Evolutionary conservation across 2,888 invertebrate genomes (phyloP), one percentile per base, ranked within the genome.

Genomic region (Agrochola macilenta): DNA sequence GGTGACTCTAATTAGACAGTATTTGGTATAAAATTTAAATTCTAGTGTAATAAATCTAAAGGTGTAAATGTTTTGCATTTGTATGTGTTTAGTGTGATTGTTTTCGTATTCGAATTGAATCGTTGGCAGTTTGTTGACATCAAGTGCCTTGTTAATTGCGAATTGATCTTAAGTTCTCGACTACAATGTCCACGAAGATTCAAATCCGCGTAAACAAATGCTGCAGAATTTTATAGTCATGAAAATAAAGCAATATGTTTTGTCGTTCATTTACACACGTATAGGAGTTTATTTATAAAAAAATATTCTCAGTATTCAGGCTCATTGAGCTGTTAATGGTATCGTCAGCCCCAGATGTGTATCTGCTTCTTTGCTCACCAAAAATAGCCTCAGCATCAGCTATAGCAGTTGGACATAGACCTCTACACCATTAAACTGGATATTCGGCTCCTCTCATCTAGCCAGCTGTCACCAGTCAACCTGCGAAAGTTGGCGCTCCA

Each of bases 271-370:
- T 64, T 74, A 68, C 17, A 57, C 14, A 9, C 52, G 5, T 23
- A 58, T 23, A 75, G 20, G 1, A 68, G 64, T 71, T 68, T 83
- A 60, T 78, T 83, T 49, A 69, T 60, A 73, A 69, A 65, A 64
- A 17, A 17, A 43, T 14, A 12, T 64, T 65, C 58, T 30, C 30
- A 35, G 43, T 74, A 23, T 58, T 71, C 39, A 49, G 46, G 46
- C n/a, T 80, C 63, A 80, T 52, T 64, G 12, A 7, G 64, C 26
- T 58, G 4, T 30, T 73, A 52, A 65, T 81, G 30, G 64, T 35
- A n/a, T 57, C 30, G 30, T 43, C 14, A 17, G 26, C 12, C 12
- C 17, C 52, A 35, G 58, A 43, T 52, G 58, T 57, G 17, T 52
- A 23, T 52, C 30, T 68, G 23, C 5, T 14, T 54, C 17, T n/a